phyloP scores from a whole-genome alignment of 2,113 vertebrate species.

The Ardeotis arabs region DNA sequence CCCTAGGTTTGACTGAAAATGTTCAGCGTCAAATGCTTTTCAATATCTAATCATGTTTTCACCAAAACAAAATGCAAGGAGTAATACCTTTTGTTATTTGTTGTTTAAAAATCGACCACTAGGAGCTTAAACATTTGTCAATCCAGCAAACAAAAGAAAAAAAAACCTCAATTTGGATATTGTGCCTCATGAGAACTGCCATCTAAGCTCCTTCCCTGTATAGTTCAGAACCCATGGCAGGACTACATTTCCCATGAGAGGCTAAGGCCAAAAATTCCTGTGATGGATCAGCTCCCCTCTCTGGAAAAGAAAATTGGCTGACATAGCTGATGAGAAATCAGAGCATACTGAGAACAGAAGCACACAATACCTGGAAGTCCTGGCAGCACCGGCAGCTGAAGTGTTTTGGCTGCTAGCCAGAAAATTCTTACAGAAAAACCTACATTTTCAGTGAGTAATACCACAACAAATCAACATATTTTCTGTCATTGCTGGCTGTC shows the following conservation, averaged over 20 bases:
- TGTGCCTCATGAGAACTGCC: background rate
- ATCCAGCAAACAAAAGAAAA: background rate
- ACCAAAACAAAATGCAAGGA: background rate
- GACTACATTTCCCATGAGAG: background rate
- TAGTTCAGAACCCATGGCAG: background rate
- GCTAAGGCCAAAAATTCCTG: background rate
- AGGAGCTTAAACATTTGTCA: background rate
- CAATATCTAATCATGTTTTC: background rate
- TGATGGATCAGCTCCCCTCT: background rate
- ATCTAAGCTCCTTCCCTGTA: background rate
- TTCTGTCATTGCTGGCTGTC: background rate
- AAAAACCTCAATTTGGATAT: background rate
- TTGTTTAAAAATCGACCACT: background rate
- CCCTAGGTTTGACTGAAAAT: background rate
- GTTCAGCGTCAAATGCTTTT: background rate
- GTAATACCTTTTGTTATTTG: background rate
- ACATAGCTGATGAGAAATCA: background rate
- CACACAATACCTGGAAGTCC: background rate
- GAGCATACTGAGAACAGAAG: background rate
- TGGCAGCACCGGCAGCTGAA: background rate
- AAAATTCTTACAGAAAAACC: background rate
- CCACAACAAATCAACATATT: background rate
- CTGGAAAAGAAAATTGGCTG: constrained; percentile 2
- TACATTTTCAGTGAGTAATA: background rate
- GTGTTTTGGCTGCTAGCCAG: background rate